Conservation (phyloP, 2,113 vertebrate species). For the Atlantisia rogersi region DNA sequence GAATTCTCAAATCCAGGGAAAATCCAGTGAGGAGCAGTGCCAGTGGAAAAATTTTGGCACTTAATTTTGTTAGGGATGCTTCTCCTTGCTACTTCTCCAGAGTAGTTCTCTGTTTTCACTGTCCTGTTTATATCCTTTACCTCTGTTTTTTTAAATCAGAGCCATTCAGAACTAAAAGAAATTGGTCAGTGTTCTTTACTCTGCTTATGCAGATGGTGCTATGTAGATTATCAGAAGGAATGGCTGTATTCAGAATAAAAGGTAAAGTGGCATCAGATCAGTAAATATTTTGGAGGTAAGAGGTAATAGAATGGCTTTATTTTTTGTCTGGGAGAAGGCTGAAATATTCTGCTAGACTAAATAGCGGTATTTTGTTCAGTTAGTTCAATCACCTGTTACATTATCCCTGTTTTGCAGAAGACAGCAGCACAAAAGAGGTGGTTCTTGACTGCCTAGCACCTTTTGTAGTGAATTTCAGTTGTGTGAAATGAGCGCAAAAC, state of each 20-base stretch:
- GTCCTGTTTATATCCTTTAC: not conserved
- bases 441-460: conserved; percentile 9
- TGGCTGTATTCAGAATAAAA: not conserved
- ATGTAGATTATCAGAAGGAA: not conserved
- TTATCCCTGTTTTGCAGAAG: conserved; percentile 38
- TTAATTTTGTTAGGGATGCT: not conserved
- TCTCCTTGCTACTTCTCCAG: not conserved
- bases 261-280: not conserved
- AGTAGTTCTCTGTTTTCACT: not conserved
- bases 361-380: conserved; percentile 17
- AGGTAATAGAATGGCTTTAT: not conserved
- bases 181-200: not conserved
- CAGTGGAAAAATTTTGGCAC: not conserved
- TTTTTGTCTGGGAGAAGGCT: not conserved
- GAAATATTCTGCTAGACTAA: conserved; percentile 16
- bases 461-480: conserved; percentile 33
- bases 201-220: not conserved
- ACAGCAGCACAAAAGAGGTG: conserved; percentile 23
- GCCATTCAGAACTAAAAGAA: not conserved
- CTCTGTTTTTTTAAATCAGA: not conserved
- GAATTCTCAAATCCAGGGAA: not conserved
- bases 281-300: conserved; percentile 33
- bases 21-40: not conserved
- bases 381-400: conserved; percentile 21
- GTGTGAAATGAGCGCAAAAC: conserved; percentile 19